These are phyloP conservation scores for Microdon myrmicae DNA, from an alignment of 2,888 invertebrate species.

Conservation along the genomic window DNA sequence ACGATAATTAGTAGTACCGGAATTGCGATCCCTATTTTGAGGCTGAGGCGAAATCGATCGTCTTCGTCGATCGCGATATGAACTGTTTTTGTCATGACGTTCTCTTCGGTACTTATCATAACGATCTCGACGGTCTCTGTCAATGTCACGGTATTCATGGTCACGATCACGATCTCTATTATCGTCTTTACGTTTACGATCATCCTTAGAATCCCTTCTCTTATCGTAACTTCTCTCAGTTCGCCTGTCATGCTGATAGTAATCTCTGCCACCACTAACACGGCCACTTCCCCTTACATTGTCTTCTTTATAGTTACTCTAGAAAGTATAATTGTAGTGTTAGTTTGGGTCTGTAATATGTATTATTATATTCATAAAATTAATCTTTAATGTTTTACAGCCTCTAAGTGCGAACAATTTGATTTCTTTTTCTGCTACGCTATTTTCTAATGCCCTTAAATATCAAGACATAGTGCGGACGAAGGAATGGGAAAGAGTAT, in stretches of 20 bases:
- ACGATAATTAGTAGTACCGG: conserved; percentile 11
- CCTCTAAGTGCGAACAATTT: too few relatives aligned
- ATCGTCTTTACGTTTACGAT: conserved; percentile 45
- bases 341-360: too few relatives aligned
- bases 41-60: conserved; percentile 35
- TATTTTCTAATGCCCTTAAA: not conserved
- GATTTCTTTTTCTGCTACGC: too few relatives aligned
- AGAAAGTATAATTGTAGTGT: too few relatives aligned
- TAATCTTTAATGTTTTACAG: too few relatives aligned
- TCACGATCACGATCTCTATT: conserved; percentile 42
- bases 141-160: conserved; percentile 30
- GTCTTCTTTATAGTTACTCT: conserved; percentile 28
- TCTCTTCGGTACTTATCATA: conserved; percentile 51
- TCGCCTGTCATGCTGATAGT: conserved; percentile 32
- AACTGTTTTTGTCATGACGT: conserved; percentile 57
- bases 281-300: conserved; percentile 10
- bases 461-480: conserved; percentile 8
- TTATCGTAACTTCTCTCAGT: conserved; percentile 44
- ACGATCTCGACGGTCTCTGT: conserved; percentile 44
- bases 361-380: too few relatives aligned
- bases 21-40: conserved; percentile 31
- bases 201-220: conserved; percentile 47
- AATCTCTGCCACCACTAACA: conserved; percentile 12
- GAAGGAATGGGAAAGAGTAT: not conserved
- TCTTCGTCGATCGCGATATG: conserved; percentile 38